A percentile compares a stretch with the other conserved stretches of the same genome.
These are phyloP conservation scores for Xenentodon cancila DNA, from an alignment of 2,797 vertebrate genomes.

Conservation along the genomic window DNA sequence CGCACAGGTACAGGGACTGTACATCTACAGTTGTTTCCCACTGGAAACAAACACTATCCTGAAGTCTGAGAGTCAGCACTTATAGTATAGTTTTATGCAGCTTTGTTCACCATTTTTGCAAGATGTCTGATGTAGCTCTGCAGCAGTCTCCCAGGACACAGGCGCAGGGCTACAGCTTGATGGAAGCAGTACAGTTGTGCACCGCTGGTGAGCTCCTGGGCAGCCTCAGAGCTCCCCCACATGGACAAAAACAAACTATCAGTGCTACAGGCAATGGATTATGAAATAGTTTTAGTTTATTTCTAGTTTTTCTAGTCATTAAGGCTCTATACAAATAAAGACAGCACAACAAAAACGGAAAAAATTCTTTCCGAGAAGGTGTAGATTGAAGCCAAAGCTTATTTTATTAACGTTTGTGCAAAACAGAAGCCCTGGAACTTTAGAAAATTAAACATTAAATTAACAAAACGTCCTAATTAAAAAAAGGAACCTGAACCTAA, in stretches of 20 bases:
- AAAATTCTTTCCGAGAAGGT: too few relatives aligned
- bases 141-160: constrained; percentile 53
- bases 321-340: too few relatives aligned
- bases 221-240: constrained; percentile 74
- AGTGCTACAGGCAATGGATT: constrained; percentile 15
- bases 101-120: constrained; percentile 66
- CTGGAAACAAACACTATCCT: constrained; percentile 46
- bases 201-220: constrained; percentile 7
- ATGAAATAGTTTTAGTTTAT: not conserved
- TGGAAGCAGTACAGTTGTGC: constrained; percentile 14
- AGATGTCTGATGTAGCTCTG: constrained; percentile 56
- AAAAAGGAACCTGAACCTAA: too few relatives aligned
- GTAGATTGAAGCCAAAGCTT: too few relatives aligned
- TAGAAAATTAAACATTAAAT: too few relatives aligned
- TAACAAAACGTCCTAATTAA: too few relatives aligned
- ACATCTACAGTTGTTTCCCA: constrained; percentile 33
- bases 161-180: constrained; percentile 30
- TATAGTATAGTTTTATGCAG: constrained; percentile 50
- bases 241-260: constrained; percentile 50
- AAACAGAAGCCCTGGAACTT: too few relatives aligned
- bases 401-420: too few relatives aligned
- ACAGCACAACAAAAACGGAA: too few relatives aligned
- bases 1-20: constrained; percentile 27
- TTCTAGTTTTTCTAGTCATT: too few relatives aligned
- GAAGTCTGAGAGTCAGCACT: constrained; percentile 64